phyloP scores from a whole-genome alignment of 2,888 invertebrate species.

The Congeria kusceri region DNA sequence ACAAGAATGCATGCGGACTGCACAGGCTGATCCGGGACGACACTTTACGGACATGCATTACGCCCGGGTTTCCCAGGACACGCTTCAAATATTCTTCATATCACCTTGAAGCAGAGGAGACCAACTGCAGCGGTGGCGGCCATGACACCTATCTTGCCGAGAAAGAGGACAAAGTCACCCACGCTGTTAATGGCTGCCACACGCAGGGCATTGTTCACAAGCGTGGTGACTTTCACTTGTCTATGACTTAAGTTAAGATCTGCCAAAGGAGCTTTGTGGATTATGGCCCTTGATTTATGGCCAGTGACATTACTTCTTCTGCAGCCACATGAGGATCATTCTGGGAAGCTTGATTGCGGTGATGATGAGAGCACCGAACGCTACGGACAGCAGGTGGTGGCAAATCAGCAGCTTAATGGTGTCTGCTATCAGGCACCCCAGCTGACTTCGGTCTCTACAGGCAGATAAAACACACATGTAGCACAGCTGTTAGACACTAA shows the following conservation, averaged over 20 bases:
- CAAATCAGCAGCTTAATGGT: conserved; percentile 80
- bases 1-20: too few species aligned
- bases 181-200: conserved; percentile 96
- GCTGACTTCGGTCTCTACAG: conserved; percentile 67
- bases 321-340: conserved; percentile 85
- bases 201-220: conserved; percentile 90
- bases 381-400: conserved; percentile 85
- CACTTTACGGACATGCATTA: too few species aligned
- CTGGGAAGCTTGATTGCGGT: conserved; percentile 85
- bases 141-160: conserved; percentile 93
- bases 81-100: too few species aligned
- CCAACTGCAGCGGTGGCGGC: conserved; percentile 93
- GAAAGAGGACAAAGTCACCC: conserved; percentile 96
- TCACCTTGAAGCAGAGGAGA: conserved; percentile 87
- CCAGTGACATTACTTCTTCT: conserved; percentile 85
- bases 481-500: too few species aligned
- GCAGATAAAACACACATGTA: too few species aligned
- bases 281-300: too few species aligned
- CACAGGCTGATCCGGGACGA: too few species aligned
- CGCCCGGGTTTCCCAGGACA: too few species aligned
- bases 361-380: conserved; percentile 85
- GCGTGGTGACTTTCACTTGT: too few species aligned
- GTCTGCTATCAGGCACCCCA: conserved; percentile 77
- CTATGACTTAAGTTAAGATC: too few species aligned
- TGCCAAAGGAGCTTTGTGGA: too few species aligned